A percentile compares a stretch with the other conserved stretches of the same genome.
Evolutionary conservation across 2,888 invertebrate genomes (phyloP).

Genomic region (Sinopyrophorus schimmeli): DNA sequence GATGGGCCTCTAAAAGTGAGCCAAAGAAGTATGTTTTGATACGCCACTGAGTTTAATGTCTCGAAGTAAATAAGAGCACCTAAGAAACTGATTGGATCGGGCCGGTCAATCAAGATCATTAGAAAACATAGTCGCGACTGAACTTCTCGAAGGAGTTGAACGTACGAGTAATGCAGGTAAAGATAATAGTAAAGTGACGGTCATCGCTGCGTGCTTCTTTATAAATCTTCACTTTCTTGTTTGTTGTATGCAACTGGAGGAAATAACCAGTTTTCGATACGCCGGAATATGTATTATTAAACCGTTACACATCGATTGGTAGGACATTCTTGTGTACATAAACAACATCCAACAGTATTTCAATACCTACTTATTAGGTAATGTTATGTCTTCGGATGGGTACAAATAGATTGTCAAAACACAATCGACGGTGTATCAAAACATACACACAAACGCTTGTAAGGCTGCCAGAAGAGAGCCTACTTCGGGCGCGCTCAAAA

Average conservation of each 20-base stretch:
- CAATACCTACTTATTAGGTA: conserved; percentile 1
- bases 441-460: too few relatives aligned
- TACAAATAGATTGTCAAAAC: conserved; percentile 15
- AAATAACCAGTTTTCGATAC: conserved; percentile 4
- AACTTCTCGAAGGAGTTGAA: conserved; percentile 31
- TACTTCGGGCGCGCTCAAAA: too few relatives aligned
- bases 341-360: too few relatives aligned
- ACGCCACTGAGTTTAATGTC: conserved; percentile 27
- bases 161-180: conserved; percentile 27
- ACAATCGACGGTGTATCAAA: conserved; percentile 4
- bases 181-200: conserved; percentile 26
- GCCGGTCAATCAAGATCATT: conserved; percentile 33
- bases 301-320: background rate
- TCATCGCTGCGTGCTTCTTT: conserved; percentile 14
- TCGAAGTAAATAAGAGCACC: conserved; percentile 29
- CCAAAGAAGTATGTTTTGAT: too few relatives aligned
- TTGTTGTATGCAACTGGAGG: conserved; percentile 2
- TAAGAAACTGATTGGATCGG: conserved; percentile 29
- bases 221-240: conserved; percentile 9
- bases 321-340: too few relatives aligned
- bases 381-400: background rate
- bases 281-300: background rate
- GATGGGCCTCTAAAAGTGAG: too few relatives aligned
- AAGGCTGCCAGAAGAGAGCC: too few relatives aligned
- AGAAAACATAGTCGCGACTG: conserved; percentile 27